Percentiles rank a stretch among this genome's conserved stretches.
phyloP scores from a whole-genome alignment of 2,113 vertebrate species.

The Chionodraco myersi region DNA sequence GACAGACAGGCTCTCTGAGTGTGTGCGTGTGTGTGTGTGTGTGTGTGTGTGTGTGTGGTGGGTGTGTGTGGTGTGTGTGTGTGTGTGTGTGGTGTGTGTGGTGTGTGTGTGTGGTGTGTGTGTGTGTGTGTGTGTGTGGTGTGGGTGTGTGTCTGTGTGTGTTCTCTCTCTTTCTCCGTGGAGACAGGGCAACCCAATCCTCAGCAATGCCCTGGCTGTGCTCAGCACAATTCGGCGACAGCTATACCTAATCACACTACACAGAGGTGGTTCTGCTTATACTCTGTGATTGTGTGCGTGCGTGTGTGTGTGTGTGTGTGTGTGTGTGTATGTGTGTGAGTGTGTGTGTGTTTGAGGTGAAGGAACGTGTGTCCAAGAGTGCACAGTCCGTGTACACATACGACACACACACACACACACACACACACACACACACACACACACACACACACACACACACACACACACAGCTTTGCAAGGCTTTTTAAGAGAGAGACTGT shows the following conservation, averaged over 20 bases:
- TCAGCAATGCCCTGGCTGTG: slow-evolving; percentile 76
- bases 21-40: slow-evolving; percentile 14
- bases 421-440: slow-evolving; percentile 33
- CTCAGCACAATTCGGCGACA: slow-evolving; percentile 80
- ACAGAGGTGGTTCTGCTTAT: slow-evolving; percentile 72
- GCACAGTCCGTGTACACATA: slow-evolving; percentile 10
- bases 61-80: too few species aligned
- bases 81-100: not conserved
- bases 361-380: slow-evolving; percentile 34
- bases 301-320: slow-evolving; percentile 31
- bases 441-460: slow-evolving; percentile 23
- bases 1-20: slow-evolving; percentile 81
- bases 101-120: too few species aligned
- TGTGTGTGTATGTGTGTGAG: slow-evolving; percentile 30
- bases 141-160: too few species aligned
- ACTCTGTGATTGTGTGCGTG: slow-evolving; percentile 39
- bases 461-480: slow-evolving; percentile 70
- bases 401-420: slow-evolving; percentile 29
- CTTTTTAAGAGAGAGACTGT: slow-evolving; percentile 73
- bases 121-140: not conserved
- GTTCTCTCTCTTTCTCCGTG: slow-evolving; percentile 49
- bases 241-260: slow-evolving; percentile 81
- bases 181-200: slow-evolving; percentile 84
- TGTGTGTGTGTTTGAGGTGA: slow-evolving; percentile 40
- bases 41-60: not conserved